Conservation (phyloP, 2,888 invertebrate genomes). For the Diarsia dahlii region DNA sequence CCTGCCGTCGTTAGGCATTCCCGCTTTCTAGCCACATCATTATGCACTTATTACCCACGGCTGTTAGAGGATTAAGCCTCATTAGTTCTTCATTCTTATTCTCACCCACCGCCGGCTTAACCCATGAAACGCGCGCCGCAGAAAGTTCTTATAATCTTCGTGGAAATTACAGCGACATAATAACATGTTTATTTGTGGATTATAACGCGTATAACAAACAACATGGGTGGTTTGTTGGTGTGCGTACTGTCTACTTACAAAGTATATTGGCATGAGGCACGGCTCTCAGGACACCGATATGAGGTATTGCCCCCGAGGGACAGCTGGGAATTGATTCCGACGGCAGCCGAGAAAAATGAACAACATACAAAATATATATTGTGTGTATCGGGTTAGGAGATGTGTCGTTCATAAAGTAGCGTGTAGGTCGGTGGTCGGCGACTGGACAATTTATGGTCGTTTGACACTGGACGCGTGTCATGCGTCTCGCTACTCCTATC, state of each 20-base stretch:
- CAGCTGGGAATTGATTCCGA: slow-evolving; percentile 76
- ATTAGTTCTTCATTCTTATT: slow-evolving; percentile 58
- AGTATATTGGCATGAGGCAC: slow-evolving; percentile 64
- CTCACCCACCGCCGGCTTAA: slow-evolving; percentile 25
- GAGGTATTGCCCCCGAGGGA: slow-evolving; percentile 75
- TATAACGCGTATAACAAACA: slow-evolving; percentile 46
- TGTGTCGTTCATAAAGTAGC: slow-evolving; percentile 64
- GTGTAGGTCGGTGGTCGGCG: slow-evolving; percentile 55
- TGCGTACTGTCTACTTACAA: slow-evolving; percentile 56
- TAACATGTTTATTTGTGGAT: slow-evolving; percentile 58
- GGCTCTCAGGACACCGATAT: slow-evolving; percentile 72
- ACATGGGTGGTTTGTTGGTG: slow-evolving; percentile 51
- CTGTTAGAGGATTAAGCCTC: slow-evolving; percentile 55
- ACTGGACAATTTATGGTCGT: slow-evolving; percentile 68
- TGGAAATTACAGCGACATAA: slow-evolving; percentile 30
- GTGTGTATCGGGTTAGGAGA: slow-evolving; percentile 63
- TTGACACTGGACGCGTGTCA: slow-evolving; percentile 71
- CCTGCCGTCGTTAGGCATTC: slow-evolving; percentile 45
- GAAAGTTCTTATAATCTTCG: slow-evolving; percentile 33
- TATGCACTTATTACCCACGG: slow-evolving; percentile 56
- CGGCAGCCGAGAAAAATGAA: slow-evolving; percentile 72
- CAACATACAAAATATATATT: slow-evolving; percentile 67
- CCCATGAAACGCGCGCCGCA: slow-evolving; percentile 24
- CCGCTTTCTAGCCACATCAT: slow-evolving; percentile 52
- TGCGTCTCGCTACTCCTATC: slow-evolving; percentile 60